Base-by-base conservation (phyloP, 2,888 invertebrate species). In the Polia nebulosa region DNA sequence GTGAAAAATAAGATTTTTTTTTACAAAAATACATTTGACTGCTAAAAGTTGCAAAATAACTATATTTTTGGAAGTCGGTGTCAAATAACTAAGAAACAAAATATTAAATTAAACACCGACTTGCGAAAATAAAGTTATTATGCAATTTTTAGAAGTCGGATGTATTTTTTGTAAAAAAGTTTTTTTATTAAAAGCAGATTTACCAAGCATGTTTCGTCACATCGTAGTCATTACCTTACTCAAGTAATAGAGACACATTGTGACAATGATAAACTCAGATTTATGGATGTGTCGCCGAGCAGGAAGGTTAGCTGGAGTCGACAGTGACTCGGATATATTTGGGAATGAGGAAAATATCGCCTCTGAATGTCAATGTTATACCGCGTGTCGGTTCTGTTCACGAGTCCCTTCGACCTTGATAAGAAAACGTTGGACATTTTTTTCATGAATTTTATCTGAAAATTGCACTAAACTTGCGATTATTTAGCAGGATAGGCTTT, bases 341-440 rank as follows among this genome's bases (percentile, higher is more conserved):
- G 32, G 51, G 34, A 64, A 70, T 20, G 74, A 64, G 74, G 52
- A 64, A 52, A 53, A 70, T 34, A 47, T 47, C 39, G 47, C 20
- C 17, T n/a, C n/a, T 64, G 70, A 70, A 70, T 70, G 75, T 75
- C 70, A 75, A 75, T 70, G 75, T 53, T 65, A 41, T 9, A 39
- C 34, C n/a, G n/a, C n/a, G n/a, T n/a, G n/a, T 25, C 15, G 32
- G 11, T 25, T 20, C 36, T 52, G 44, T 34, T 27, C 44, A 3
- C 20, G 1, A 41, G 32, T 55, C 1, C 27, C 2, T 7, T 1
- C 1, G 59, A 49, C 72, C 32, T 52, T 66, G 41, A 0, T 17
- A 17, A 3, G 22, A 4, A 20, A 20, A 11, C 6, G 8, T 20
- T 11, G 7, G 13, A 41, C 13, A 8, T 20, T 32, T 11, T 9